Conservation (phyloP, 2,113 vertebrate genomes). For the Embiotoca jacksoni region DNA sequence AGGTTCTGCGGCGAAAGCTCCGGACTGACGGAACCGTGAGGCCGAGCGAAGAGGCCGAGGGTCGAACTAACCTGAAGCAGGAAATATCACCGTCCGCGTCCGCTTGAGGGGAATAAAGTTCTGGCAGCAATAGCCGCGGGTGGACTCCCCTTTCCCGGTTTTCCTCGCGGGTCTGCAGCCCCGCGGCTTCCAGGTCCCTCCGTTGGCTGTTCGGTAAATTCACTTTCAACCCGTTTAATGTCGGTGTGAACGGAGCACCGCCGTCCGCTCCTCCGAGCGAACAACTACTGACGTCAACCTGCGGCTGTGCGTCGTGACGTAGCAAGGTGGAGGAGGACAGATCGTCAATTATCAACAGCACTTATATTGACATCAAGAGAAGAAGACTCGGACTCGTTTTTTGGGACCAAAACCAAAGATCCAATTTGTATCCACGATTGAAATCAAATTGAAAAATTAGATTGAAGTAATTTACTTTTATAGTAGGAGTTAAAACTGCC, state of each 20-base stretch:
- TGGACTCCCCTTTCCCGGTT: rapidly evolving
- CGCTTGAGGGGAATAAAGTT: background rate
- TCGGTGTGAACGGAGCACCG: background rate
- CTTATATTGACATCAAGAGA: too few relatives aligned
- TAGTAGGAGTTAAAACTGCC: too few relatives aligned
- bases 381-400: too few relatives aligned
- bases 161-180: rapidly evolving
- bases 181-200: background rate
- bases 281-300: slow-evolving; percentile 29
- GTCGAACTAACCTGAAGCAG: slow-evolving; percentile 53
- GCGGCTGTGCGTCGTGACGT: slow-evolving; percentile 58
- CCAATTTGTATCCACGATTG: too few relatives aligned
- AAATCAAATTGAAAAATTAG: too few relatives aligned
- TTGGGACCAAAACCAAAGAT: too few relatives aligned
- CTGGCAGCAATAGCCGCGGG: background rate
- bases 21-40: slow-evolving; percentile 4
- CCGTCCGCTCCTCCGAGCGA: background rate
- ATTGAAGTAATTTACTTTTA: too few relatives aligned
- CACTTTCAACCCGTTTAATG: background rate
- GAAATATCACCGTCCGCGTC: slow-evolving; percentile 4
- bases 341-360: background rate
- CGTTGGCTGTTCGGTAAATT: rapidly evolving
- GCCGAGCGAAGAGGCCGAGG: slow-evolving; percentile 43
- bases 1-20: background rate
- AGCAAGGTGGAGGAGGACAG: background rate